Evolutionary conservation across 2,113 vertebrate species (phyloP).

Genomic region (Heterocephalus glaber): DNA sequence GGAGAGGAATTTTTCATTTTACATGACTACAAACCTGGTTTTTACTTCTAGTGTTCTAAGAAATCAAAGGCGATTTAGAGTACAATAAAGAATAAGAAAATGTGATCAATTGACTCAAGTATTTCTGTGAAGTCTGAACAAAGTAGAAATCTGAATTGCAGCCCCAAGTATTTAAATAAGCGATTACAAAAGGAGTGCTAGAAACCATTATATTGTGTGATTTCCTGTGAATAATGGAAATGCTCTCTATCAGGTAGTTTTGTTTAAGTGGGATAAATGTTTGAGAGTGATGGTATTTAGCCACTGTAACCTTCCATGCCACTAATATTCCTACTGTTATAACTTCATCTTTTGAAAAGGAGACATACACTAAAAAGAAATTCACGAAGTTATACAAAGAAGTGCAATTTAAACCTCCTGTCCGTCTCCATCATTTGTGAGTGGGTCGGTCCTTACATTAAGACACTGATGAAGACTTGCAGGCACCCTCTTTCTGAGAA

Average conservation of each 20-base stretch:
- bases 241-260: conserved; percentile 86
- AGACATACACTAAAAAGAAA: conserved; percentile 81
- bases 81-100: conserved; percentile 83
- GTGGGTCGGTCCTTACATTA: conserved; percentile 81
- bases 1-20: conserved; percentile 69
- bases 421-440: conserved; percentile 76
- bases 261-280: conserved; percentile 87
- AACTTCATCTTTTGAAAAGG: conserved; percentile 83
- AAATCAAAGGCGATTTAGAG: conserved; percentile 83
- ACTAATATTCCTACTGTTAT: conserved; percentile 82
- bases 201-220: conserved; percentile 85
- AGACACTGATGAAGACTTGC: conserved; percentile 83
- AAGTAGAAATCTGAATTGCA: conserved; percentile 86
- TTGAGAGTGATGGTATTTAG: conserved; percentile 84
- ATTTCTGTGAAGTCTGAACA: conserved; percentile 84
- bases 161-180: conserved; percentile 87
- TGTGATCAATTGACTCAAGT: conserved; percentile 84
- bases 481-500: conserved; percentile 83
- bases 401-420: conserved; percentile 79
- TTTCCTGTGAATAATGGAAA: conserved; percentile 87
- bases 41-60: conserved; percentile 80
- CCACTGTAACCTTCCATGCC: conserved; percentile 84
- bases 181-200: conserved; percentile 85
- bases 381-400: conserved; percentile 82
- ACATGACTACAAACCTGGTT: conserved; percentile 76